These are phyloP conservation scores for Melanotaenia boesemani DNA, from an alignment of 2,797 vertebrate genomes.

Conservation along the genomic window DNA sequence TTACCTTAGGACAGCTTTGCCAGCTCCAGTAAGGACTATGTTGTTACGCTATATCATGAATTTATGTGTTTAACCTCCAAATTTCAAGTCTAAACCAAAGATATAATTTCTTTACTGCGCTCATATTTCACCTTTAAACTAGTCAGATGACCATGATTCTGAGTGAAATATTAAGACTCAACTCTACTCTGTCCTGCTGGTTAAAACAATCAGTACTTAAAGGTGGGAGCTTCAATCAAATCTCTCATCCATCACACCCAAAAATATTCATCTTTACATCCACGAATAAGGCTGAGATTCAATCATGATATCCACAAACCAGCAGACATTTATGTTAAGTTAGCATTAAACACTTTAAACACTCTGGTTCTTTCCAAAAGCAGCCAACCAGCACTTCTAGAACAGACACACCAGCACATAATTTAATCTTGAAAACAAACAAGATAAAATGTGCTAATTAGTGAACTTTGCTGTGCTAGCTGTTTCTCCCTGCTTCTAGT, in stretches of 20 bases:
- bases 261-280: background rate
- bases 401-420: slow-evolving; percentile 11
- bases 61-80: background rate
- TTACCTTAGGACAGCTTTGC: too few species aligned
- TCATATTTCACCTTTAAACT: background rate
- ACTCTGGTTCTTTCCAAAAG: background rate
- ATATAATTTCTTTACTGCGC: background rate
- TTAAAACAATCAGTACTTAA: too few species aligned
- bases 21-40: too few species aligned
- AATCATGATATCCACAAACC: background rate
- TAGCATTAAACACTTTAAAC: slow-evolving; percentile 7
- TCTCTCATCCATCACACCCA: background rate
- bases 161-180: too few species aligned
- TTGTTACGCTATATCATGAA: background rate
- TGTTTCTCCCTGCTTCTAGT: slow-evolving; percentile 16
- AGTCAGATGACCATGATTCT: background rate
- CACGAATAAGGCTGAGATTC: background rate
- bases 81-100: background rate
- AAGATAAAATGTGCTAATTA: slow-evolving; percentile 21
- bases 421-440: slow-evolving; percentile 29
- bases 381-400: background rate
- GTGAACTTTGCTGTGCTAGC: slow-evolving; percentile 18
- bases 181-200: too few species aligned
- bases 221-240: too few species aligned
- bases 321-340: slow-evolving; percentile 1